phyloP scores from a whole-genome alignment of 2,113 vertebrate species.

The Tupaia tana region DNA sequence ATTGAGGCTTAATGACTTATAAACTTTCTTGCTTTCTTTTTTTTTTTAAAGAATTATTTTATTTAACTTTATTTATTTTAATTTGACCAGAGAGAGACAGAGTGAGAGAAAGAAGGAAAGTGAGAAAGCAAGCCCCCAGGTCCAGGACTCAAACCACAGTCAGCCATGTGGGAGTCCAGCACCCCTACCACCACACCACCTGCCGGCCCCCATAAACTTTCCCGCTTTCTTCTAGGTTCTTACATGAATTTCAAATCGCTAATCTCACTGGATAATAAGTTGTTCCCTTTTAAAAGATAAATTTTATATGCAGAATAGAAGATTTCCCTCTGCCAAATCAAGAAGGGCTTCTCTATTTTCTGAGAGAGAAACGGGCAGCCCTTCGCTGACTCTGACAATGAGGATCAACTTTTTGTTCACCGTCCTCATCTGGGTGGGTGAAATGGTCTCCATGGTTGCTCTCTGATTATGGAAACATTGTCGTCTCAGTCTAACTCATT shows the following conservation, averaged over 20 bases:
- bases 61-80: too few species aligned
- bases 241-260: slow-evolving; percentile 20
- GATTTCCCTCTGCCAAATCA: neutral
- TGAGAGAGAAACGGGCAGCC: neutral
- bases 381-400: neutral
- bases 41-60: too few species aligned
- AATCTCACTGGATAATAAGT: neutral
- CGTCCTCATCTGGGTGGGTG: neutral
- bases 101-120: too few species aligned
- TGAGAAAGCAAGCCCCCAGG: too few species aligned
- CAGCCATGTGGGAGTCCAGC: too few species aligned
- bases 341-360: neutral
- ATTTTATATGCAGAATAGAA: neutral
- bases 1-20: neutral
- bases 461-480: neutral
- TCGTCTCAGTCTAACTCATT: neutral
- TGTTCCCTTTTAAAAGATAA: neutral
- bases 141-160: too few species aligned
- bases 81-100: too few species aligned
- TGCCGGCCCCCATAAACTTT: neutral
- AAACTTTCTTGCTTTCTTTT: neutral
- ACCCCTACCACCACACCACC: too few species aligned
- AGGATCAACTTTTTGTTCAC: neutral
- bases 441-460: rapidly evolving
- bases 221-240: slow-evolving; percentile 8